Evolutionary conservation across 2,797 vertebrate genomes (phyloP), one percentile per base, ranked within the genome.

Genomic region (Clangula hyemalis): DNA sequence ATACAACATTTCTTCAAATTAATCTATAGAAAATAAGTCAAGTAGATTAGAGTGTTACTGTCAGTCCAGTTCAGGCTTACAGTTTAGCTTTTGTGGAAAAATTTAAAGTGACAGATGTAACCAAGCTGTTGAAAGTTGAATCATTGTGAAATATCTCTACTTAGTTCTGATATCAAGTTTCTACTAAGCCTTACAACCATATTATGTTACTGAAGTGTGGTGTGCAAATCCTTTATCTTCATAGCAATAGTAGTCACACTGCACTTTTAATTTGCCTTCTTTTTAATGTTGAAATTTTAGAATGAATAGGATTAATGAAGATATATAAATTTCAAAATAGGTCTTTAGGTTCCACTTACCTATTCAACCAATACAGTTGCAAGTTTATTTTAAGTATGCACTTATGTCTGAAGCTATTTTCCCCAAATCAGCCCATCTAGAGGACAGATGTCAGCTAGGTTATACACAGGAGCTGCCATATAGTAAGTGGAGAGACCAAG

Each of bases 41-140:
- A 85, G n/a, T 70, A 58, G 62, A 91, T 95, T 92, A 92, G 53
- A 80, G 34, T 6, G 65, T 75, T 89, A 61, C 53, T 91, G 85
- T 80, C 51, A 68, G 66, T 49, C 47, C 39, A 79, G 17, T 85
- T 84, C 34, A 93, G 39, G 36, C n/a, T 82, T 83, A 76, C n/a
- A 74, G 28, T 62, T 91, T 32, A 92, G 18, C 3, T 62, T 78
- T 91, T 77, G 34, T 51, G 21, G 25, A 51, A 87, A 78, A 91
- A 32, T 4, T 57, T 61, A 66, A 70, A 34, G 4, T 68, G 91
- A 79, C 66, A 87, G 15, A 18, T 75, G 22, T 83, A 91, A 89
- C 24, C 49, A 87, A 57, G 7, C 18, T 61, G 6, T 36, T 71
- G 7, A 47, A 85, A 49, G 49, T 45, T 58, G 47, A 79, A 73